Conservation (phyloP, 2,888 invertebrate species). For the Zelleria hepariella region DNA sequence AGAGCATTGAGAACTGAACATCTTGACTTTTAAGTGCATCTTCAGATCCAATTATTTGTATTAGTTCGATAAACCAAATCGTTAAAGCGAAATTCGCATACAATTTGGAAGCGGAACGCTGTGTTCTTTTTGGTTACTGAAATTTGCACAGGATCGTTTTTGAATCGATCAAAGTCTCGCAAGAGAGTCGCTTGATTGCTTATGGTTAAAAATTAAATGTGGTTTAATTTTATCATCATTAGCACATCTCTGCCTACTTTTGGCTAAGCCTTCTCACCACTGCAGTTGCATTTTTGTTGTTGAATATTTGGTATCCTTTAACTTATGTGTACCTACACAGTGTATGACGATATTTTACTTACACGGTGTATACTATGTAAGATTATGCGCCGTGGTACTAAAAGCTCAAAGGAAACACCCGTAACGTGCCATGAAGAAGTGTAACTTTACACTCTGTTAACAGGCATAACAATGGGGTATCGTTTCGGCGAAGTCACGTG, state of each 20-base stretch:
- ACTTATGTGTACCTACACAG: too few species aligned
- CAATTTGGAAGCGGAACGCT: not conserved
- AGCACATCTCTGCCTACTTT: too few species aligned
- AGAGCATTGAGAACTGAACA: not conserved
- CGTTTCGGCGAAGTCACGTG: conserved; percentile 51
- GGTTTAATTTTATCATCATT: too few species aligned
- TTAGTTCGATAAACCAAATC: not conserved
- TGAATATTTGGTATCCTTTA: too few species aligned
- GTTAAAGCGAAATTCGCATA: not conserved
- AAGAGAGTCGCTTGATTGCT: too few species aligned
- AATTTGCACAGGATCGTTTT: too few species aligned
- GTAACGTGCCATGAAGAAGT: conserved; percentile 46
- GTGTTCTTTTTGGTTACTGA: too few species aligned
- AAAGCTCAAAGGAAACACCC: conserved; percentile 42
- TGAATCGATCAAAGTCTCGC: too few species aligned
- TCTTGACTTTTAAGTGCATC: conserved; percentile 1
- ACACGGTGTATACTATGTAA: not conserved
- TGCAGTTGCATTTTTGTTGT: too few species aligned
- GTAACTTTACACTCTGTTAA: conserved; percentile 59
- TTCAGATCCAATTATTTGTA: not conserved
- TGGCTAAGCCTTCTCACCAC: too few species aligned
- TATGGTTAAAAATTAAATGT: too few species aligned
- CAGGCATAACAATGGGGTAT: conserved; percentile 64
- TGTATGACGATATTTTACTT: not conserved
- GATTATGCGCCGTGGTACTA: not conserved